Evolutionary conservation across 2,888 invertebrate genomes (phyloP), one percentile per base, ranked within the genome.

Genomic region (Eristalinus sepulchralis): DNA sequence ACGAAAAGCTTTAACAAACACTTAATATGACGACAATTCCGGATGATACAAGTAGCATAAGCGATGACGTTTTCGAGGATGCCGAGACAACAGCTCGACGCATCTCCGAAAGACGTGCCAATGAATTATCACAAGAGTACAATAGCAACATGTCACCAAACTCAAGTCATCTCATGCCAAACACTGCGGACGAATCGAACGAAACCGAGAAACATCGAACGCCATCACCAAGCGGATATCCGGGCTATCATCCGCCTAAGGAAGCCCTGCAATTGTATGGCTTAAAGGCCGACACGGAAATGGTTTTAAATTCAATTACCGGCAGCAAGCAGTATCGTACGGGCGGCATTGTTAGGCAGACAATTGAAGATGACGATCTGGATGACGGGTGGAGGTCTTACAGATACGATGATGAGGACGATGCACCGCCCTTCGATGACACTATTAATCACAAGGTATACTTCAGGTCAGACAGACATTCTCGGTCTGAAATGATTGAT

Each of bases 51-150:
- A 92, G 92, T 89, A 90, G 89, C 57, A 96, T 97, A 95, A 96
- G 96, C 90, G 97, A 97, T 92, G 97, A 97, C 92, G 97, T 97
- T 68, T 97, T 97, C 90, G 96, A 96, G 90, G 94, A 95, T 57
- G 93, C 94, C 33, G 94, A 94, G 87, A 92, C 93, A 53, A 92
- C 92, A 24, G 90, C 91, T 62, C 90, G 90, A 27, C 91, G 92
- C 80, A 89, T 91, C 33, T 90, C 91, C 70, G 91, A 91, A 67
- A 86, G 90, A 34, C 90, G 89, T n/a, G 90, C 89, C 17, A 90
- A 88, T 72, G 89, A 88, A 88, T 31, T 85, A 88, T 27, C 88
- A 47, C 31, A 53, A 2, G 36, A 73, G 24, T 53, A 63, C 27
- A 36, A 10, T 27, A 81, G 81, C 59, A 88, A 85, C 66, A 75